Evolutionary conservation across 2,888 invertebrate genomes (phyloP), one percentile per base, ranked within the genome.

Genomic region (Eupithecia tripunctaria): DNA sequence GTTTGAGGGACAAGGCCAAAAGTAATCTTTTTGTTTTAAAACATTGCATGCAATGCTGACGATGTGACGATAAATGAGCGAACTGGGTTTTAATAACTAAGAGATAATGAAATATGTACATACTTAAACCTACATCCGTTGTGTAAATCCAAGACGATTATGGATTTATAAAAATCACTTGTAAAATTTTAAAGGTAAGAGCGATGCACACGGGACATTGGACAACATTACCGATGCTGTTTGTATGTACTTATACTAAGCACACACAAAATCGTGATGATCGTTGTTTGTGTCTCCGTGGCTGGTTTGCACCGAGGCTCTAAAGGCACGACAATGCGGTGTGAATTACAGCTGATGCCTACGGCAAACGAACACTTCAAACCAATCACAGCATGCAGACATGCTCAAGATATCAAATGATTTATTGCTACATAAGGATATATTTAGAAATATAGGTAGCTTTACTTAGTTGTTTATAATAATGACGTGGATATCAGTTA

Each of bases 281-380:
- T 71, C 72, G 74, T 74, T 89, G 84, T 90, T 88, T 90, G 88
- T 90, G 91, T 92, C 91, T 72, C 84, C 68, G 60, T 41, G 72
- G 74, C 79, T 80, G 76, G 78, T 89, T 89, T 82, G 77, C 89
- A 86, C 87, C 79, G 74, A 84, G 81, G 82, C 82, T 82, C 81
- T 80, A 89, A 89, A 82, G 83, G 87, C 84, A 86, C 80, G 78
- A 86, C 85, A 88, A 85, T 80, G 74, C 76, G 79, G 88, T 91
- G 91, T 88, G 82, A 92, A 91, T 91, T 89, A 87, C 84, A 87
- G 76, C 84, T 89, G 87, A 91, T 89, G 83, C 80, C 80, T 87
- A 86, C 81, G 73, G 89, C 86, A 91, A 91, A 90, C 86, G 84
- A 87, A 91, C 85, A 89, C 86, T 85, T 86, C 85, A 88, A 85